Base-by-base conservation (phyloP, 2,797 vertebrate species). In the Sebastes kiyomatsui region DNA sequence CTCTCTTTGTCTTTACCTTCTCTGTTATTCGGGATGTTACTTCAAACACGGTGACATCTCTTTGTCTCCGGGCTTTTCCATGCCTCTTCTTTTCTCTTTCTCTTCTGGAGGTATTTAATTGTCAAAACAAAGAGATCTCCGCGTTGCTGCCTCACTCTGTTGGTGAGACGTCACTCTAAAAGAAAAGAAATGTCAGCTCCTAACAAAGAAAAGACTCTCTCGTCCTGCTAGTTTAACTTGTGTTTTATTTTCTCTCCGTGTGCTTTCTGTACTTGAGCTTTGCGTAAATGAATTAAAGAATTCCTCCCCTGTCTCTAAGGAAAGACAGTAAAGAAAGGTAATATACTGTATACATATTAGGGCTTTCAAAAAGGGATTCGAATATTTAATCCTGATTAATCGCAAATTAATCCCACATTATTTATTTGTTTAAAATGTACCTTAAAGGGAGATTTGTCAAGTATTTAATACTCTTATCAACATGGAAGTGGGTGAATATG, bases 151-250 rank as follows among this genome's bases (percentile, higher is more conserved):
- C 62, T 59, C 42, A 22, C 55, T 76, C 28, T 67, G 52, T 59
- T 56, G 59, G 54, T 22, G 27, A 74, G 30, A 72, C n/a, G 8
- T 55, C n/a, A 55, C 58, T 67, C 59, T 38, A 46, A 70, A 73
- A 38, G 52, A 77, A 62, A 49, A 46, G 27, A 77, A 72, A 56
- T 65, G 72, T 71, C 9, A 61, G 52, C 35, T 11, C 3, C 9
- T 38, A 49, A 79, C 72, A 79, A 81, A 78, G 65, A 30, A 76
- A 12, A 70, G 13, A 6, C 56, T 54, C 67, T 73, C 68, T 70
- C 62, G 56, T 71, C 59, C 28, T 16, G 20, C 38, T 14, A 11
- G 23, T 64, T 65, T 6, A 59, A 74, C 66, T 52, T 1, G 6
- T 65, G 52, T 54, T 54, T 54, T n/a, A 8, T 52, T 54, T 58